Base-by-base conservation (phyloP, 2,888 invertebrate species). In the Imbricaverruca yamaguchii region DNA sequence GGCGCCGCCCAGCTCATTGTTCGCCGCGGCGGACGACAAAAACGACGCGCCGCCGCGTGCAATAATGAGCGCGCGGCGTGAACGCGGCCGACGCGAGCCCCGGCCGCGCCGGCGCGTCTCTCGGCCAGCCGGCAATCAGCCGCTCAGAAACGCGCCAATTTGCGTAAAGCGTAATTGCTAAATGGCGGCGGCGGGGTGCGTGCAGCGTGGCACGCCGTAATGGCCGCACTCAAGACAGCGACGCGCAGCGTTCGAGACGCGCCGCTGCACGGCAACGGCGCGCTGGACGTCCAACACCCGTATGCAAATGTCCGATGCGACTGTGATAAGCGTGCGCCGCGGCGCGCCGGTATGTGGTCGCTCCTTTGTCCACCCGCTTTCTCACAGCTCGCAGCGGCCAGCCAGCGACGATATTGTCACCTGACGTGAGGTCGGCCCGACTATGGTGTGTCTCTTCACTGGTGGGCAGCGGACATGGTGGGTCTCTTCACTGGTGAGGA, bases 121-220 rank as follows among this genome's bases (percentile, higher is more conserved):
- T 25, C 67, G 11, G 25, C 7, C 25, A 2, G 11, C n/a, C n/a
- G 25, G 67, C 67, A 67, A 67, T 67, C 67, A 67, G n/a, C 67
- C 67, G 67, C 67, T 67, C 67, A 67, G 13, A 67, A 67, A 25
- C 74, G 39, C 74, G 74, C 74, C 74, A 74, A 74, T 74, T 74
- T 74, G 74, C 74, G 74, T 74, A 74, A 74, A 74, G 74, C 74
- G 18, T 74, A 74, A 74, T 74, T 74, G 74, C 53, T 74, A 74
- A 74, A 74, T 13, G 74, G 11, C 39, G n/a, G 25, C 39, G 25
- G 69, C 13, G 8, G 39, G 6, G 69, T 69, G 69, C 69, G 69
- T 69, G 69, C 69, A 10, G 39, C 3, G 12, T 39, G 69, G 4
- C 39, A 39, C 39, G 69, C 69, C 21, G 69, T 69, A 69, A 69